Evolutionary conservation across 2,113 vertebrate species (phyloP).

Genomic region (Rhinichthys klamathensis): DNA sequence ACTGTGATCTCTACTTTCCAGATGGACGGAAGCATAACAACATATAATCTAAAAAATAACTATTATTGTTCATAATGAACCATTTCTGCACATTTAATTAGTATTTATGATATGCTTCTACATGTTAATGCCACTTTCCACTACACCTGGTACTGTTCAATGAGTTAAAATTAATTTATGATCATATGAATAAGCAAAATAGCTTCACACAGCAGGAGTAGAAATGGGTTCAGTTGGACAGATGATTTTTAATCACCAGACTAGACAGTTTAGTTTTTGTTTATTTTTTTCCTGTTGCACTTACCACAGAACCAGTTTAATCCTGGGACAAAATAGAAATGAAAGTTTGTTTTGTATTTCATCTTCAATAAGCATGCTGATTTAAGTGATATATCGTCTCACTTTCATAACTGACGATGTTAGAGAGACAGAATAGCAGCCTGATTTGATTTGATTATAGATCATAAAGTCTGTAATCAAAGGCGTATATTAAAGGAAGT

Average conservation of each 20-base stretch:
- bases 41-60: not conserved
- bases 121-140: not conserved
- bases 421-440: not conserved
- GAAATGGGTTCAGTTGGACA: not conserved
- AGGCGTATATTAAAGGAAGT: slow-evolving; percentile 9
- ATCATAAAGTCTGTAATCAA: not conserved
- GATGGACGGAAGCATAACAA: not conserved
- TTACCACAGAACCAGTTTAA: not conserved
- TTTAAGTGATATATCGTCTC: not conserved
- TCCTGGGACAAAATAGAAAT: not conserved
- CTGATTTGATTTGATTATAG: not conserved
- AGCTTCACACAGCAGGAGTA: not conserved
- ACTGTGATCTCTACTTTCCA: not conserved
- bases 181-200: not conserved
- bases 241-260: not conserved
- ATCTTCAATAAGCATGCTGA: not conserved
- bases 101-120: not conserved
- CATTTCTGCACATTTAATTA: not conserved
- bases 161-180: not conserved
- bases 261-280: not conserved
- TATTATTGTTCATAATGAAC: not conserved
- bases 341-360: not conserved
- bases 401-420: not conserved
- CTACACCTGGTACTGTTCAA: not conserved
- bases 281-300: not conserved